A percentile compares a stretch with the other conserved stretches of the same genome.
Conservation (phyloP, 1,140 invertebrate genomes). For the Melipona quadrifasciata region DNA sequence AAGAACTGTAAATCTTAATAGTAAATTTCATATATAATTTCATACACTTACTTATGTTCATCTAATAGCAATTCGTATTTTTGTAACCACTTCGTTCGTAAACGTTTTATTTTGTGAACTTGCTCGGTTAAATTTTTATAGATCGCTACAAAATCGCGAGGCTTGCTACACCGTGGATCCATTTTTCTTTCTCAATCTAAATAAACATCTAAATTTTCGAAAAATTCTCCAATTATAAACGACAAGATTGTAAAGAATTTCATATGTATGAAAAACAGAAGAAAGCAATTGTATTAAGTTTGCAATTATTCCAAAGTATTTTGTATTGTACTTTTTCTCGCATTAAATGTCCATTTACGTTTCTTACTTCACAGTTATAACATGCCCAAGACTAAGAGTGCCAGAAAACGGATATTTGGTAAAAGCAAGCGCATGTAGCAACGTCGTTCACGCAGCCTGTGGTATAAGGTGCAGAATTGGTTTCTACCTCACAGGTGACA, state of each 20-base stretch:
- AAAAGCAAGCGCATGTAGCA: slow-evolving; percentile 84
- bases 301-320: not conserved
- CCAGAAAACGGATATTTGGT: slow-evolving; percentile 88
- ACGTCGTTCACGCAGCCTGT: slow-evolving; percentile 87
- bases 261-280: not conserved
- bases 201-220: not conserved
- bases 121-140: slow-evolving; percentile 57
- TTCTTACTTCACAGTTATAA: slow-evolving; percentile 80
- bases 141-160: slow-evolving; percentile 62
- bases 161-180: slow-evolving; percentile 58
- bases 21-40: not conserved
- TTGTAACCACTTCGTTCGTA: slow-evolving; percentile 64
- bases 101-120: slow-evolving; percentile 48
- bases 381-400: slow-evolving; percentile 83
- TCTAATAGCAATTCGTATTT: slow-evolving; percentile 65
- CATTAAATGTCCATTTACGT: not conserved
- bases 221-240: not conserved
- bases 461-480: slow-evolving; percentile 86
- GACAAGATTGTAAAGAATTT: not conserved
- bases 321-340: not conserved
- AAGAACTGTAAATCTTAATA: too few species aligned
- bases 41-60: slow-evolving; percentile 63
- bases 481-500: slow-evolving; percentile 85
- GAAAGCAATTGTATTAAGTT: not conserved
- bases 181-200: slow-evolving; percentile 38